phyloP scores from a whole-genome alignment of 2,113 vertebrate species.

The Sinocyclocheilus maitianheensis region DNA sequence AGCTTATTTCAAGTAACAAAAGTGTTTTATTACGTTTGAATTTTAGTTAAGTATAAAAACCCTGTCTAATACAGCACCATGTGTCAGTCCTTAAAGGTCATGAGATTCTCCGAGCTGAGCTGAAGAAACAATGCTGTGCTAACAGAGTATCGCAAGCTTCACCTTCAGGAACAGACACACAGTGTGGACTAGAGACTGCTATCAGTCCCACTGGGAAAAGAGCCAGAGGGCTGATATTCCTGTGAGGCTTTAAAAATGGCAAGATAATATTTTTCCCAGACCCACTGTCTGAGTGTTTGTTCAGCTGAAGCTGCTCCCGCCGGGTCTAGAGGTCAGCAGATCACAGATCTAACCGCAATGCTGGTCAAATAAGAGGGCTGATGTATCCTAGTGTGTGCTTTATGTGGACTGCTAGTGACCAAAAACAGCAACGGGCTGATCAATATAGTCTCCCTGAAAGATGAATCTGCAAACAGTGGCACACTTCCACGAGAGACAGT shows the following conservation, averaged over 20 bases:
- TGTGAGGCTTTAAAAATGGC: conserved; percentile 18
- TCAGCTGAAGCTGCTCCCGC: conserved; percentile 67
- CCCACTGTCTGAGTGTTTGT: conserved; percentile 64
- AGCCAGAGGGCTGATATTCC: not conserved
- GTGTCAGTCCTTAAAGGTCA: not conserved
- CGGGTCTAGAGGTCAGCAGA: not conserved
- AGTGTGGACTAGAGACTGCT: not conserved
- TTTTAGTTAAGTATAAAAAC: not conserved
- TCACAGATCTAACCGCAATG: not conserved
- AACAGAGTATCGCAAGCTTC: not conserved
- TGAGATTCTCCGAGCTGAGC: not conserved
- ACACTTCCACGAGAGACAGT: too few species aligned
- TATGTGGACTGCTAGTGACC: not conserved
- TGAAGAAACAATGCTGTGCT: not conserved
- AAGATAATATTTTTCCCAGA: conserved; percentile 28
- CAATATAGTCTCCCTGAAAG: not conserved
- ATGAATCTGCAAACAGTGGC: not conserved
- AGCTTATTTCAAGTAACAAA: not conserved
- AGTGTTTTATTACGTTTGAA: not conserved
- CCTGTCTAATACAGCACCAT: not conserved
- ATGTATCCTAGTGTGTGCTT: not conserved
- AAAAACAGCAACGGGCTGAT: not conserved
- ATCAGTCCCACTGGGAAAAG: not conserved
- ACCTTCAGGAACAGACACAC: not conserved
- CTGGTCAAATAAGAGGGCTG: not conserved